phyloP scores from a whole-genome alignment of 1,140 invertebrate species.

The Caenorhabditis inopinata region DNA sequence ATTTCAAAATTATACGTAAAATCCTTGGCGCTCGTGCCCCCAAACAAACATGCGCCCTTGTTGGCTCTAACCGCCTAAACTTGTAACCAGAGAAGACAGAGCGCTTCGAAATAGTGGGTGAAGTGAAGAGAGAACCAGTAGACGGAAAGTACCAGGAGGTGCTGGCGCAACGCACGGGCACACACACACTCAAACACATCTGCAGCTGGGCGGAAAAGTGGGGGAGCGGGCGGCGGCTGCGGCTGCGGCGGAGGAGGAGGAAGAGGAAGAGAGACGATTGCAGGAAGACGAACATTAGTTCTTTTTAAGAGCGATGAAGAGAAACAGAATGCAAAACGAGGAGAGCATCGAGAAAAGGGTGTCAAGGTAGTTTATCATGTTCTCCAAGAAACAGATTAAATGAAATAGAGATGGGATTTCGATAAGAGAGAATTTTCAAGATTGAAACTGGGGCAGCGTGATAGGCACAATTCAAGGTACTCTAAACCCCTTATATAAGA shows the following conservation, averaged over 20 bases:
- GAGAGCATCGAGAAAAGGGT: not conserved
- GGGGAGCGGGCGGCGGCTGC: not conserved
- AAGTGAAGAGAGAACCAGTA: not conserved
- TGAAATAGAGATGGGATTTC: not conserved
- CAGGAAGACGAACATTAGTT: slow-evolving; percentile 20
- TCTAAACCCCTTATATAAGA: too few species aligned
- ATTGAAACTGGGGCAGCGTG: not conserved
- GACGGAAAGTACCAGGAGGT: not conserved
- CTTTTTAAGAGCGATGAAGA: not conserved
- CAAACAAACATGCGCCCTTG: not conserved
- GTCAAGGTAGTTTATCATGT: slow-evolving; percentile 30
- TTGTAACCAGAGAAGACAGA: not conserved
- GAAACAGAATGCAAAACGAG: not conserved
- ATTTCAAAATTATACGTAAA: slow-evolving; percentile 28
- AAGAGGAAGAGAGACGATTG: not conserved
- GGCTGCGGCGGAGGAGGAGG: not conserved
- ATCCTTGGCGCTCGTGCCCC: not conserved
- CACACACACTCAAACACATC: slow-evolving; percentile 7
- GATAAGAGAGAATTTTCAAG: not conserved
- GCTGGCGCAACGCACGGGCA: slow-evolving; percentile 2
- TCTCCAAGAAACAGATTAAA: not conserved
- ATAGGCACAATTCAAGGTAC: too few species aligned
- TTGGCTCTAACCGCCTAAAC: not conserved
- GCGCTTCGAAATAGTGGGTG: not conserved
- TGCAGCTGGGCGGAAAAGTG: not conserved